Conservation (phyloP, 2,797 vertebrate genomes). For the Gephyroberyx darwinii region DNA sequence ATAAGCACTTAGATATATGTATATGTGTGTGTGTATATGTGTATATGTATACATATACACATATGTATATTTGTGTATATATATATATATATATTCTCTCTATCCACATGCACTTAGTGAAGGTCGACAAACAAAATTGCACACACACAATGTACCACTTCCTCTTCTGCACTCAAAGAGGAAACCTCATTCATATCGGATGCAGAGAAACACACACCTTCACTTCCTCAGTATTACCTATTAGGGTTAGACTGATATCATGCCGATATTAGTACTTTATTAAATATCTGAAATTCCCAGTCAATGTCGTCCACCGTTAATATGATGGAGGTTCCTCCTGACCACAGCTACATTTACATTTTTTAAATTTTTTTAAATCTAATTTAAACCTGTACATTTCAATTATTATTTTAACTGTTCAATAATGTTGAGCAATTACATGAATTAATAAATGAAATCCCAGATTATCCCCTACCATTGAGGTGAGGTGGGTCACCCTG, state of each 20-base stretch:
- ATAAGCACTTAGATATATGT: not conserved
- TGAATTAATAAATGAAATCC: too few species aligned
- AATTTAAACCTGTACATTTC: too few species aligned
- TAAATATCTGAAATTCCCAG: not conserved
- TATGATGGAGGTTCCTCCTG: not conserved
- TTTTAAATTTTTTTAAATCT: too few species aligned
- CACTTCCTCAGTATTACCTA: slow-evolving; percentile 46
- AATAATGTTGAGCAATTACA: too few species aligned
- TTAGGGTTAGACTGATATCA: slow-evolving; percentile 8
- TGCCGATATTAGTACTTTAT: not conserved
- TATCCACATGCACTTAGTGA: slow-evolving; percentile 12
- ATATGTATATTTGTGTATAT: not conserved
- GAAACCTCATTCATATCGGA: slow-evolving; percentile 54
- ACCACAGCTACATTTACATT: not conserved
- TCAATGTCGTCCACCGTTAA: not conserved
- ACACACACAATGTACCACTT: slow-evolving; percentile 43
- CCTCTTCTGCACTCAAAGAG: slow-evolving; percentile 44
- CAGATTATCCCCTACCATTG: too few species aligned
- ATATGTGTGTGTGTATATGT: too few species aligned
- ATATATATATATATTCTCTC: not conserved
- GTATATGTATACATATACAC: not conserved
- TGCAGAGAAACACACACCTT: slow-evolving; percentile 38
- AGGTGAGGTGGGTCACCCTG: too few species aligned
- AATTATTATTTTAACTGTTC: too few species aligned
- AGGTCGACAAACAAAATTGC: not conserved